Base-by-base conservation (phyloP, 2,113 vertebrate genomes). In the Leucopsar rothschildi region DNA sequence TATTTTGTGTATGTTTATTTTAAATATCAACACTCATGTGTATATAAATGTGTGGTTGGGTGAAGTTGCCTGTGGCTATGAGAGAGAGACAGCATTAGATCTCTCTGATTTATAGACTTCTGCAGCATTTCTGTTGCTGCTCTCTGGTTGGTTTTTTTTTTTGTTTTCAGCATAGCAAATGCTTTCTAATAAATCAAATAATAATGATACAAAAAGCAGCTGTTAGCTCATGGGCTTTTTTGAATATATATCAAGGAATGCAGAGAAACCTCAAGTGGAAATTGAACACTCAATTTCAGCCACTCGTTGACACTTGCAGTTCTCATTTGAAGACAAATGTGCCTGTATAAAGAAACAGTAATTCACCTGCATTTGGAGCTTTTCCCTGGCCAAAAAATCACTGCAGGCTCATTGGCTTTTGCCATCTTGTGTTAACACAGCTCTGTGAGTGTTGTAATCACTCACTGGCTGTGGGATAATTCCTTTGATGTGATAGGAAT, bases 301-400 rank as follows among this genome's bases (percentile, higher is more conserved):
- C 1, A 1, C 53, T 82, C 21, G 2, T 56, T 79, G 50, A 33
- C 53, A 18, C 81, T 83, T 83, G 16, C 57, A 91, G 22, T 61
- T 95, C 96, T 84, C 71, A 70, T 94, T 85, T 76, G 66, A 84
- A 81, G 93, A 37, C 55, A 88, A 89, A 90, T 90, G 60, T 45
- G 61, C 72, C 80, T 86, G 63, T 16, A 7, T 27, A 63, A 70
- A 81, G 59, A 11, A 84, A 10, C 57, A 86, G 44, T 45, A 85
- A 83, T 90, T 83, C 90, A 82, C 77, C 82, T 73, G 59, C 61
- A 11, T 84, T 82, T 52, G 69, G 72, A 82, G 56, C 52, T 65
- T 87, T 92, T 96, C 71, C 83, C 66, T 60, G 80, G 90, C 47
- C 90, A 94, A 60, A 93, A 93, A 93, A 86, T 82, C 45, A 27